These are phyloP conservation scores for Chymomyza costata DNA, from an alignment of 1,140 invertebrate species.

Conservation along the genomic window DNA sequence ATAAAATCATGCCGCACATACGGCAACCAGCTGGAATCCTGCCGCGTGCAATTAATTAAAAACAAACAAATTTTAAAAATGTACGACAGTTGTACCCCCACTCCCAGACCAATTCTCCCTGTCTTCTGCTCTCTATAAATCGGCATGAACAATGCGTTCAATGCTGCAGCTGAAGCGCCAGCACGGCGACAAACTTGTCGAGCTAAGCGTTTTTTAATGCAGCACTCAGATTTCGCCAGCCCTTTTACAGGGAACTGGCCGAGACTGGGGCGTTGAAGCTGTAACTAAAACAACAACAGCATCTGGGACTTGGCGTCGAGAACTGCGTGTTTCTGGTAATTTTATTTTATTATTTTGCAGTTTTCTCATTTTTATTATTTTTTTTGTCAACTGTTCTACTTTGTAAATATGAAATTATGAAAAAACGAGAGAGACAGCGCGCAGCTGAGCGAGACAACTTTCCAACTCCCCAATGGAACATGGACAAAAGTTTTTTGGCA, in stretches of 20 bases:
- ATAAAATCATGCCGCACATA: slow-evolving; percentile 30
- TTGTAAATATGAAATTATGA: slow-evolving; percentile 74
- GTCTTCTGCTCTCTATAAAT: slow-evolving; percentile 40
- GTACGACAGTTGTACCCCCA: slow-evolving; percentile 40
- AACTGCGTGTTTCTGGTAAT: slow-evolving; percentile 53
- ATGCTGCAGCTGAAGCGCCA: slow-evolving; percentile 24
- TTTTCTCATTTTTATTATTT: slow-evolving; percentile 29
- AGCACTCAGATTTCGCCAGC: slow-evolving; percentile 50
- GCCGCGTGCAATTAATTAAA: slow-evolving; percentile 75
- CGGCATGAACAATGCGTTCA: slow-evolving; percentile 61
- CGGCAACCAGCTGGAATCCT: slow-evolving; percentile 7
- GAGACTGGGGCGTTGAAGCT: neutral
- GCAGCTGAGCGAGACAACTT: slow-evolving; percentile 28
- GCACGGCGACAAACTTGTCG: slow-evolving; percentile 65
- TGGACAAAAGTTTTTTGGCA: slow-evolving; percentile 15
- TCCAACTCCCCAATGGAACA: slow-evolving; percentile 43
- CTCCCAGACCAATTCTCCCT: neutral
- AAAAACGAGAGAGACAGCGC: slow-evolving; percentile 1
- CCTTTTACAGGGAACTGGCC: too few relatives aligned
- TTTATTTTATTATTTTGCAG: slow-evolving; percentile 72
- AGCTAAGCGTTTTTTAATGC: slow-evolving; percentile 72
- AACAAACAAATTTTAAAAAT: slow-evolving; percentile 74
- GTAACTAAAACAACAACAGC: neutral
- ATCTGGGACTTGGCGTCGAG: neutral
- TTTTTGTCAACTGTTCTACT: slow-evolving; percentile 46